Evolutionary conservation across 2,797 vertebrate species (phyloP).

Genomic region (Perodicticus potto): DNA sequence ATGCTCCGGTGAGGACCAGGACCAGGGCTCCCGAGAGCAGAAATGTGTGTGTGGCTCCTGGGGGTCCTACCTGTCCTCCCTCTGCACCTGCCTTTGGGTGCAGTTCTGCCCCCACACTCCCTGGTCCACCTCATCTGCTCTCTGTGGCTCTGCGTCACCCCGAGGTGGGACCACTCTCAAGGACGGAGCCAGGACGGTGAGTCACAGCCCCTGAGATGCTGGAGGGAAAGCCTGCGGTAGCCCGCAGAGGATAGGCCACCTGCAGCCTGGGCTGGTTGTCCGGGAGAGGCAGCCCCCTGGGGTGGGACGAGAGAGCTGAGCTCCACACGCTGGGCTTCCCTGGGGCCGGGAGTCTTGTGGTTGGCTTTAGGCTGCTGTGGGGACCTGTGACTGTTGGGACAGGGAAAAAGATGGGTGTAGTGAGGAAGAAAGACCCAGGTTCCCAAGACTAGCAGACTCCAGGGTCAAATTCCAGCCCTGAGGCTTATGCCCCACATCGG

Average conservation of each 20-base stretch:
- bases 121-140: not conserved
- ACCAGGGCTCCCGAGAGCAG: not conserved
- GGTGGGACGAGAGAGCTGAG: not conserved
- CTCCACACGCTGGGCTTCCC: not conserved
- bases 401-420: not conserved
- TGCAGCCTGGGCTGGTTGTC: too few relatives aligned
- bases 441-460: not conserved
- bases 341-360: not conserved
- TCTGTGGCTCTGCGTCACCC: not conserved
- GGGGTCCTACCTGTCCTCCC: not conserved
- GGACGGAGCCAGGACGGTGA: not conserved
- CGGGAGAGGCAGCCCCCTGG: not conserved
- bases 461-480: too few relatives aligned
- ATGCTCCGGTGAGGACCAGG: not conserved
- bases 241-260: not conserved
- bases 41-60: not conserved
- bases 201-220: not conserved
- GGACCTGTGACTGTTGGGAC: not conserved
- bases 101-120: not conserved
- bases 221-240: not conserved
- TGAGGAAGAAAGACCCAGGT: not conserved
- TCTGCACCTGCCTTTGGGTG: not conserved
- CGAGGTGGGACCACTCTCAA: not conserved
- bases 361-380: not conserved
- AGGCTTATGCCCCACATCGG: rapidly evolving